A percentile compares a stretch with the other conserved stretches of the same genome.
Conservation (phyloP, 2,888 invertebrate genomes). For the Crepidodera aurea region DNA sequence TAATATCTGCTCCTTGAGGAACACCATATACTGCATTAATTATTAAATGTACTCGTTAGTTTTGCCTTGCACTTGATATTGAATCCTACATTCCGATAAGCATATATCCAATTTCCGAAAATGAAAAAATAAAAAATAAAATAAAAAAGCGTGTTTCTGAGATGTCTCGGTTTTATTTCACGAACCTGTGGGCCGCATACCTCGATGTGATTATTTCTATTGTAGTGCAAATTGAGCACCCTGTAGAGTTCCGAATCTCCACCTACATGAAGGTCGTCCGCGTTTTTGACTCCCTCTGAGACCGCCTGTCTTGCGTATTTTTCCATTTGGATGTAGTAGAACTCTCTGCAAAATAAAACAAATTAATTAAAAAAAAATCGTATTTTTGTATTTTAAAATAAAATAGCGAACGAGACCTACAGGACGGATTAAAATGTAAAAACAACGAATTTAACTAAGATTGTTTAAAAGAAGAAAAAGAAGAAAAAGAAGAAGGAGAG, state of each 20-base stretch:
- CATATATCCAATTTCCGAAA: too few relatives aligned
- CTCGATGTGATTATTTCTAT: constrained; percentile 96
- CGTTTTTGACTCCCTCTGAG: constrained; percentile 92
- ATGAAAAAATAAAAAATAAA: constrained; percentile 38
- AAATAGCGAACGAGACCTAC: too few relatives aligned
- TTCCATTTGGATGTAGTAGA: constrained; percentile 99
- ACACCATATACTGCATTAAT: too few relatives aligned
- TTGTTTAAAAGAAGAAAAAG: too few relatives aligned
- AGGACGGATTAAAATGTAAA: too few relatives aligned
- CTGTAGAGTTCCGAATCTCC: constrained; percentile 97
- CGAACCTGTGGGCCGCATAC: constrained; percentile 78
- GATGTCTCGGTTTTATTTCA: constrained; percentile 59
- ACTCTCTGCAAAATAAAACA: constrained; percentile 86
- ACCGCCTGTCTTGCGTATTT: constrained; percentile 99
- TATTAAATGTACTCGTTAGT: background rate
- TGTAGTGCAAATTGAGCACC: constrained; percentile 98
- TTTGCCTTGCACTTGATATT: too few relatives aligned
- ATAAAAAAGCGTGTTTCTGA: constrained; percentile 32
- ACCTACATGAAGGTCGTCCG: constrained; percentile 92
- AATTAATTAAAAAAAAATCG: too few relatives aligned
- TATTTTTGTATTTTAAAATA: too few relatives aligned
- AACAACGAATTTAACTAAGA: too few relatives aligned
- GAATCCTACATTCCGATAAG: too few relatives aligned
- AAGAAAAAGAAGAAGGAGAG: too few relatives aligned
- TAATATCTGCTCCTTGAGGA: too few relatives aligned